These are phyloP conservation scores for Lagenorhynchus albirostris DNA, from an alignment of 2,113 vertebrate genomes.

Conservation along the genomic window DNA sequence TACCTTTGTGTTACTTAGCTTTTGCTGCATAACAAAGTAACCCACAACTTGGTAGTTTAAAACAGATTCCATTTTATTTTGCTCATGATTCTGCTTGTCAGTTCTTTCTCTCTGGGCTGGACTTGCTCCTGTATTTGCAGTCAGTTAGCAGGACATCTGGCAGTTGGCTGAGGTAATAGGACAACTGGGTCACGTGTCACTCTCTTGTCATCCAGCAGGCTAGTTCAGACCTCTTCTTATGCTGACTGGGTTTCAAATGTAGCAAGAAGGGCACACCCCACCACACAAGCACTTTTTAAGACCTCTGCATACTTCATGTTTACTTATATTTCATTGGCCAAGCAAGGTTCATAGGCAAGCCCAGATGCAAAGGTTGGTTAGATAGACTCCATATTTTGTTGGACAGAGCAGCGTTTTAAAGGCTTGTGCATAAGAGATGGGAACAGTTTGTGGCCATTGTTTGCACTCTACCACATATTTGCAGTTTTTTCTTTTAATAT, in stretches of 20 bases:
- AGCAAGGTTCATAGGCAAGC: not conserved
- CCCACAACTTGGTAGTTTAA: not conserved
- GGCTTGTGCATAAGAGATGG: not conserved
- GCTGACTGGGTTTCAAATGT: not conserved
- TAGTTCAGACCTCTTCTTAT: not conserved
- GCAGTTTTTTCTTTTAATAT: not conserved
- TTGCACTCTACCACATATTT: not conserved
- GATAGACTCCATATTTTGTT: not conserved
- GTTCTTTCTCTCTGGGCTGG: not conserved
- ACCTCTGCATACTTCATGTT: not conserved
- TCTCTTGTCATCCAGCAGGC: not conserved
- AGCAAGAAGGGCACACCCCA: not conserved
- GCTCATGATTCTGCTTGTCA: not conserved
- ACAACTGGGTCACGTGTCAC: not conserved
- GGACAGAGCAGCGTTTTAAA: not conserved
- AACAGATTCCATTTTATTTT: not conserved
- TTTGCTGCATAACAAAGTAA: not conserved
- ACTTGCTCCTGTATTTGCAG: not conserved
- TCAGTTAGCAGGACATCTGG: not conserved
- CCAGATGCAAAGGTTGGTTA: not conserved
- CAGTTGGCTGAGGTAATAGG: not conserved
- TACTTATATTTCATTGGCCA: not conserved
- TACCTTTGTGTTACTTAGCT: not conserved
- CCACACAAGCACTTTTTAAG: not conserved
- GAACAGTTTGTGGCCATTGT: not conserved